Conservation (phyloP, 2,888 invertebrate genomes). For the Loripinus fragilis region DNA sequence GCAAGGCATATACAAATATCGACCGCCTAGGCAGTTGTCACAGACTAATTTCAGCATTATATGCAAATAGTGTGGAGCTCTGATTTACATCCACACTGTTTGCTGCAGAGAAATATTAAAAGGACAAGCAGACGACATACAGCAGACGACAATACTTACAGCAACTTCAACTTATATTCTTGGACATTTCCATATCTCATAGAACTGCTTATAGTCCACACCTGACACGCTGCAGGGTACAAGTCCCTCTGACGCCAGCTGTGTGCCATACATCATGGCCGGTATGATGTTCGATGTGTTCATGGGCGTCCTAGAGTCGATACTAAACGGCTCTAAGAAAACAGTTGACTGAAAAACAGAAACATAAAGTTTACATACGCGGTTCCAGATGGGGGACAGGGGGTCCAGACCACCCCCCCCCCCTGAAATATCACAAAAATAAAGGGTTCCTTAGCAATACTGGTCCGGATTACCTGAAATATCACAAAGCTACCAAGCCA, state of each 20-base stretch:
- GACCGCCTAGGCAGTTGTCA: too few species aligned
- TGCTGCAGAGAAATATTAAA: background rate
- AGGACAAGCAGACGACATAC: background rate
- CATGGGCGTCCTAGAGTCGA: slow-evolving; percentile 16
- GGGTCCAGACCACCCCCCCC: too few species aligned
- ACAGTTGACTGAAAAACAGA: slow-evolving; percentile 41
- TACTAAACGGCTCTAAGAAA: slow-evolving; percentile 54
- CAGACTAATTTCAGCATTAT: too few species aligned
- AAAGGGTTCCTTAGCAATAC: too few species aligned
- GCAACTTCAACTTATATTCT: slow-evolving; percentile 47
- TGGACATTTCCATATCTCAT: slow-evolving; percentile 54
- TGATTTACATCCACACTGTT: too few species aligned
- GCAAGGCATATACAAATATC: too few species aligned
- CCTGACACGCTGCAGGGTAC: slow-evolving; percentile 47
- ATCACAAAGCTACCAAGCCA: too few species aligned
- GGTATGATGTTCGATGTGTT: slow-evolving; percentile 29
- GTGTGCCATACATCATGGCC: slow-evolving; percentile 56
- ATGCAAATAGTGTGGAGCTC: too few species aligned
- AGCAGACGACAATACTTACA: slow-evolving; percentile 27
- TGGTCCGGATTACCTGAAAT: too few species aligned
- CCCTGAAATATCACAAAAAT: too few species aligned
- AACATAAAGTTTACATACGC: too few species aligned
- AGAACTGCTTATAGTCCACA: slow-evolving; percentile 51
- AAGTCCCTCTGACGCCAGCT: slow-evolving; percentile 47
- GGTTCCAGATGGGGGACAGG: too few species aligned